phyloP scores from a whole-genome alignment of 2,888 invertebrate species.

The Patella caerulea region DNA sequence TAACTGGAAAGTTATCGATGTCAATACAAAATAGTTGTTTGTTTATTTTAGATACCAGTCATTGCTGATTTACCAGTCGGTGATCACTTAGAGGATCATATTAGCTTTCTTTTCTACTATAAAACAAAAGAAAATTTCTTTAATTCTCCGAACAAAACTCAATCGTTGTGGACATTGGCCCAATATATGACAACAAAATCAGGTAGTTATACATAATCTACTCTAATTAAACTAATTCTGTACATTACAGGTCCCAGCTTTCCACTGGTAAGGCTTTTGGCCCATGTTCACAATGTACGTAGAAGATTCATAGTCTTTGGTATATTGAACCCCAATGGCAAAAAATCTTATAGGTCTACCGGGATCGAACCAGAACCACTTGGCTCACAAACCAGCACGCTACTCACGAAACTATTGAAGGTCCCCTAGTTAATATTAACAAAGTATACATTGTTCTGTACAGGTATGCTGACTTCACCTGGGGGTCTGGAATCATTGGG shows the following conservation, averaged over 20 bases:
- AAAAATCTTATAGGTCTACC: too few relatives aligned
- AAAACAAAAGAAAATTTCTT: constrained; percentile 44
- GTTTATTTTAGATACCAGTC: constrained; percentile 46
- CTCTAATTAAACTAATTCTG: too few relatives aligned
- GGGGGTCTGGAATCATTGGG: not conserved
- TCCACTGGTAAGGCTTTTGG: not conserved
- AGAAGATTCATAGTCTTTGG: not conserved
- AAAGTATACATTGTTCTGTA: not conserved
- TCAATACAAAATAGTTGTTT: too few relatives aligned
- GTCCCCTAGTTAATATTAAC: not conserved
- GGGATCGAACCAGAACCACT: not conserved
- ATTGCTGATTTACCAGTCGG: constrained; percentile 59
- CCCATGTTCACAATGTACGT: not conserved
- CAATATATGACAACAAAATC: constrained; percentile 44
- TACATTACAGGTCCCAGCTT: too few relatives aligned
- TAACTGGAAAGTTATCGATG: too few relatives aligned
- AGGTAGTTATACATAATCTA: constrained; percentile 30
- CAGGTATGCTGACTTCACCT: not conserved
- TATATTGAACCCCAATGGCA: not conserved
- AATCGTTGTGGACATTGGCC: constrained; percentile 40
- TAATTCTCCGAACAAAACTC: constrained; percentile 41
- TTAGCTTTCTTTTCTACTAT: constrained; percentile 35
- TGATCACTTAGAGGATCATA: constrained; percentile 59
- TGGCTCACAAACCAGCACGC: not conserved
- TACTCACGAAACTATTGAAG: not conserved